Conservation (phyloP, 2,113 vertebrate species). For the Turnix velox region DNA sequence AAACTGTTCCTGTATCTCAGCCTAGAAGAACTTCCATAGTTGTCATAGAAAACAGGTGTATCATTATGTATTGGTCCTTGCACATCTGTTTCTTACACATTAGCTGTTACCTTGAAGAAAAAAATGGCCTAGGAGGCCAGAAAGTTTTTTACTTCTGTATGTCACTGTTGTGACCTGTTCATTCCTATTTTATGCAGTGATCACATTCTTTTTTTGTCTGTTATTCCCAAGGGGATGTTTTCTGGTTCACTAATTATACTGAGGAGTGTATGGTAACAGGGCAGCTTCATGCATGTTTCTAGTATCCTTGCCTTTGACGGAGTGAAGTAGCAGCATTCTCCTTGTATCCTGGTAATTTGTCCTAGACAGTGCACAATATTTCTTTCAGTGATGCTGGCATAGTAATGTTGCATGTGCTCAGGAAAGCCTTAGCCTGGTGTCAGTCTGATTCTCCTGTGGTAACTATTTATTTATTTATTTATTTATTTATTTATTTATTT, state of each 20-base stretch:
- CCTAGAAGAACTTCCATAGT: neutral
- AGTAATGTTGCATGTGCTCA: neutral
- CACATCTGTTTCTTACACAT: neutral
- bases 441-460: slow-evolving; percentile 28
- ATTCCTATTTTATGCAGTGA: neutral
- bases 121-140: neutral
- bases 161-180: neutral
- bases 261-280: neutral
- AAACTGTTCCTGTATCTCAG: neutral
- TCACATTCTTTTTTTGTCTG: neutral
- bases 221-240: neutral
- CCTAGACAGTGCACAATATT: neutral
- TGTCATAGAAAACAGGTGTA: neutral
- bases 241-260: neutral
- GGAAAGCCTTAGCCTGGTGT: slow-evolving; percentile 30
- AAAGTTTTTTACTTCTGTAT: neutral
- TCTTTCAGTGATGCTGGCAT: slow-evolving; percentile 33
- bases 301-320: neutral
- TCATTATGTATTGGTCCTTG: neutral
- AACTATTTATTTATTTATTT: neutral
- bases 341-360: slow-evolving; percentile 19
- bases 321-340: slow-evolving; percentile 6
- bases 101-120: neutral
- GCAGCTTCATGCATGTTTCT: neutral
- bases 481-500: slow-evolving; percentile 17